phyloP scores from a whole-genome alignment of 1,140 invertebrate genomes.

The Zaprionus inermis region DNA sequence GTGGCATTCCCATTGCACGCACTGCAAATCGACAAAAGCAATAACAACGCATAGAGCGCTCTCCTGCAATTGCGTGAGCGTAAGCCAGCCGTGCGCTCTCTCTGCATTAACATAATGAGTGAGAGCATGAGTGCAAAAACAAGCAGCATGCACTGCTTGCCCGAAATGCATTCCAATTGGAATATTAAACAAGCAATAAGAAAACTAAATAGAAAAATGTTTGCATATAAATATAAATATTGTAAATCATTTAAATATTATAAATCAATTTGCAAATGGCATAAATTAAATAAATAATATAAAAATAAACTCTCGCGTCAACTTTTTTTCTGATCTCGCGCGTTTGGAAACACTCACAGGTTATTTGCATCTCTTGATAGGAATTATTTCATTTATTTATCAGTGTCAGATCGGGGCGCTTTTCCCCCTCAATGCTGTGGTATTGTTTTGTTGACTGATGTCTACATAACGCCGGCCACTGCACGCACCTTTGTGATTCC shows the following conservation, averaged over 20 bases:
- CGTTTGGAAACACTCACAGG: not conserved
- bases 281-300: not conserved
- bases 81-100: not conserved
- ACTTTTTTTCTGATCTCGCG: not conserved
- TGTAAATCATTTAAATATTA: no score
- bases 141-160: not conserved
- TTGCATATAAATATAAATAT: not conserved
- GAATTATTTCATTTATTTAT: constrained; percentile 44
- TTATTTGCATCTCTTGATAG: constrained; percentile 21
- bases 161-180: not conserved
- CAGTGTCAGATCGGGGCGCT: constrained; percentile 28
- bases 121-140: not conserved
- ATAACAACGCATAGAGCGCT: not conserved
- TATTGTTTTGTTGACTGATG: constrained; percentile 41
- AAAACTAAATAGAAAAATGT: not conserved
- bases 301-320: not conserved
- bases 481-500: constrained; percentile 42
- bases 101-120: not conserved
- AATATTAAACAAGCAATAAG: not conserved
- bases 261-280: no score
- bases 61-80: not conserved
- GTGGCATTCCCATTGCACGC: not conserved
- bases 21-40: not conserved
- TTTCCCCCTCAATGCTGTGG: not conserved
- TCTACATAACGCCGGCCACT: constrained; percentile 50